Base-by-base conservation (phyloP, 37 sponge, comb jelly and placozoan species). In the Diacarnus erythraeanus region DNA sequence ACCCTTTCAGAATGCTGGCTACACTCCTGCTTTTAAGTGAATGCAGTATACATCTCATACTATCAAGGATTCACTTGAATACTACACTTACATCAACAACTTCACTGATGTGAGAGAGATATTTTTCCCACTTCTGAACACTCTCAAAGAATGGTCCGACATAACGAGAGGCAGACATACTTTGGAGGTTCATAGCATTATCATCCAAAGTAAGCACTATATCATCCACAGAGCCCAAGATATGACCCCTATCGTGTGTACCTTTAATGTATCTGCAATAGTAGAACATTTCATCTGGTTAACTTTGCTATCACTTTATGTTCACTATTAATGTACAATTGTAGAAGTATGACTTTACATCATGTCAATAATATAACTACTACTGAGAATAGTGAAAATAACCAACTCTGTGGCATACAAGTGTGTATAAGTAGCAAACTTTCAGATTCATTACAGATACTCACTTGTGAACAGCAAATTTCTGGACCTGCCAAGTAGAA, bases 41-140 rank as follows among this genome's bases (percentile, higher is more conserved):
- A 47, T 12, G 12, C 51, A 47, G 10, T 47, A 47, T 15, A 12
- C 12, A 47, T 47, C 6, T 6, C 51, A 47, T 15, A 47, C 51
- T 47, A 15, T 47, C 51, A 42, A 34, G 26, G 64, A 59, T 8
- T 15, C 51, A 47, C 51, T 47, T 15, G 6, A 15, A 6, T 47
- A 68, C 57, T 25, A 22, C 15, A 56, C 94, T 76, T 44, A 94
- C 94, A 41, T 98, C 99, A 1, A 98, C 99, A 20, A 98, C 99
- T 72, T 98, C 99, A 85, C 94, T 94, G 92, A 98, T 96, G 79
- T 96, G 99, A 36, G 99, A 98, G 54, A 98, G 89, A 20, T 89
- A 90, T 76, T 98, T 98, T 83, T 98, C 99, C 99, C 99, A 98
- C 51, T 94, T 94, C 57, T 98, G 99, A 2, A 98, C 99, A 58